Evolutionary conservation across 2,113 vertebrate genomes (phyloP), one percentile per base, ranked within the genome.

Genomic region (Sceloporus tristichus): DNA sequence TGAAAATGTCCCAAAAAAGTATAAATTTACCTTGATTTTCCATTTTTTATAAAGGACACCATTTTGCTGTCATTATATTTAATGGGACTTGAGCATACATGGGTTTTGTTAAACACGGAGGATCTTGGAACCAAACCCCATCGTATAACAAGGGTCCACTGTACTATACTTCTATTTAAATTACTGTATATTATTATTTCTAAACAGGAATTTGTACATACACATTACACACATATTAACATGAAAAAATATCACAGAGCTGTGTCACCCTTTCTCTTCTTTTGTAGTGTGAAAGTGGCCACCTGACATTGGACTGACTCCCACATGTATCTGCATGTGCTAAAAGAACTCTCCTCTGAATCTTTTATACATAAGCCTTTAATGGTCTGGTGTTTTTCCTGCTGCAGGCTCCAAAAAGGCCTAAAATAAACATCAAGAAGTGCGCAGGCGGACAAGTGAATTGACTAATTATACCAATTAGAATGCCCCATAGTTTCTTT

Each of bases 361-460:
- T 4, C n/a, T 82, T 74, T 16, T 82, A 40, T 74, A 42, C 78
- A 48, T 48, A 68, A 23, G n/a, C 54, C 53, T 74, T 87, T 87
- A 81, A 74, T 23, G 16, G 53, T 74, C 53, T 82, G 38, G 6
- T n/a, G n/a, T 48, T 48, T 87, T 82, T 48, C 54, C 18, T 81
- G 38, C 27, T 65, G 13, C 29, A 3, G 42, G 34, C 56, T 87
- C 18, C 21, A 10, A 11, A 66, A 73, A 73, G 70, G 5, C 54
- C 38, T 82, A 56, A 73, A 82, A 79, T 25, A 54, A 56, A 1
- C 21, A 62, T 56, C 34, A 29, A 82, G 34, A 16, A 48, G 25
- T 82, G 79, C 65, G 79, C 79, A 81, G 86, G 86, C 68, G 70
- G 79, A 82, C 86, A 87, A 82, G 86, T 71, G 70, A 65, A 87